Evolutionary conservation across 1,140 invertebrate species (phyloP).

Genomic region (Apis florea): DNA sequence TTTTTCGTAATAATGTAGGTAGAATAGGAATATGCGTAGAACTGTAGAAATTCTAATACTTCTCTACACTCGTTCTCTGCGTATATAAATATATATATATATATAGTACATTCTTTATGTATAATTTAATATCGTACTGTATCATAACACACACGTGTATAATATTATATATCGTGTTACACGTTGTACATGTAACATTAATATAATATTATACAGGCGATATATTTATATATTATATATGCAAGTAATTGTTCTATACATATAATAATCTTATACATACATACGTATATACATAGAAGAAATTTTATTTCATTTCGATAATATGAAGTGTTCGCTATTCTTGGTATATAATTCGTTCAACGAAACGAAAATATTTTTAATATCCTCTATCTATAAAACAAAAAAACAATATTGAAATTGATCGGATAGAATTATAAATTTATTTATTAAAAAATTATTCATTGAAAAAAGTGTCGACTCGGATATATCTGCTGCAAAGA

Average conservation of each 20-base stretch:
- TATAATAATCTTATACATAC: constrained; percentile 8
- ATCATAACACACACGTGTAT: constrained; percentile 1
- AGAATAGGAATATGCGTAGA: neutral
- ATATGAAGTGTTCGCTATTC: no score
- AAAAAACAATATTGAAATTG: no score
- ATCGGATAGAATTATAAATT: no score
- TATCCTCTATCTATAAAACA: no score
- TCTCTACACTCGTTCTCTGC: neutral
- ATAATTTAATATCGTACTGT: constrained; percentile 17
- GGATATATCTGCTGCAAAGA: no score
- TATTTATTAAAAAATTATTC: no score
- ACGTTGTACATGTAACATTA: neutral
- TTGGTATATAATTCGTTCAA: no score
- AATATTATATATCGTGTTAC: constrained; percentile 26
- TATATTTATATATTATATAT: neutral
- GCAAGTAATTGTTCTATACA: constrained; percentile 12
- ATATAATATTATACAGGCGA: constrained; percentile 14
- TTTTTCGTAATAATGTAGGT: neutral
- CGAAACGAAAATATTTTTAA: no score
- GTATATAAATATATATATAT: neutral
- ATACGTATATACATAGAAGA: neutral
- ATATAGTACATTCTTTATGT: no score
- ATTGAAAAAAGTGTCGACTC: no score
- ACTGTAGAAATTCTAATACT: neutral
- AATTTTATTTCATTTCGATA: neutral